Percentiles rank a stretch among this genome's conserved stretches.
These are phyloP conservation scores for Chondrosia reniformis DNA, from an alignment of 37 sponge, comb jelly and placozoan genomes.

Conservation along the genomic window DNA sequence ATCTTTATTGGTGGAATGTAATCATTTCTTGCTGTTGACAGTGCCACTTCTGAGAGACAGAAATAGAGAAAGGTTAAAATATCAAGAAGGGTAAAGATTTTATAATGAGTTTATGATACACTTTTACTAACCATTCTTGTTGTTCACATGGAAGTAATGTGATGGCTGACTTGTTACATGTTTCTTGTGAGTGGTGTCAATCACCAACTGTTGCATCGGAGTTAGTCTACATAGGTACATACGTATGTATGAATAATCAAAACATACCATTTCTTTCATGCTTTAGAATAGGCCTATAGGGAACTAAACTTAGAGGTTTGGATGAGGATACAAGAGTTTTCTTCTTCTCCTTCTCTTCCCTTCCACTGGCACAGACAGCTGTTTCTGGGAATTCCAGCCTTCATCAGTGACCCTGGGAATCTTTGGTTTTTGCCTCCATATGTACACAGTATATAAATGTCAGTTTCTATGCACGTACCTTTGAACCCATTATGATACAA, in stretches of 20 bases:
- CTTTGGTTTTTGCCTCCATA: no score
- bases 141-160: slow-evolving; percentile 35
- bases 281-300: neutral
- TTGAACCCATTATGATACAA: no score
- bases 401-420: no score
- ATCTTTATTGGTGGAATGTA: slow-evolving; percentile 38
- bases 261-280: neutral
- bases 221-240: slow-evolving; percentile 24
- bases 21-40: slow-evolving; percentile 44
- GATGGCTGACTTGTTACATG: slow-evolving; percentile 33
- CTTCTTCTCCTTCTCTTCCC: no score
- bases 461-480: no score
- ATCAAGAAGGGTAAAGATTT: neutral
- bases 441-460: no score
- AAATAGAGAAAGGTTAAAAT: neutral
- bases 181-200: slow-evolving; percentile 32
- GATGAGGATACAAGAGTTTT: no score
- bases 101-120: neutral
- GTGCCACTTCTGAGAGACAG: slow-evolving; percentile 23
- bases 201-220: slow-evolving; percentile 36
- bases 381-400: no score
- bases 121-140: slow-evolving; percentile 19
- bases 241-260: neutral
- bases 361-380: no score
- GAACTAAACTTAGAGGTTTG: no score